Evolutionary conservation across 2,888 invertebrate genomes (phyloP).

Genomic region (Aspidiotus rigidus): DNA sequence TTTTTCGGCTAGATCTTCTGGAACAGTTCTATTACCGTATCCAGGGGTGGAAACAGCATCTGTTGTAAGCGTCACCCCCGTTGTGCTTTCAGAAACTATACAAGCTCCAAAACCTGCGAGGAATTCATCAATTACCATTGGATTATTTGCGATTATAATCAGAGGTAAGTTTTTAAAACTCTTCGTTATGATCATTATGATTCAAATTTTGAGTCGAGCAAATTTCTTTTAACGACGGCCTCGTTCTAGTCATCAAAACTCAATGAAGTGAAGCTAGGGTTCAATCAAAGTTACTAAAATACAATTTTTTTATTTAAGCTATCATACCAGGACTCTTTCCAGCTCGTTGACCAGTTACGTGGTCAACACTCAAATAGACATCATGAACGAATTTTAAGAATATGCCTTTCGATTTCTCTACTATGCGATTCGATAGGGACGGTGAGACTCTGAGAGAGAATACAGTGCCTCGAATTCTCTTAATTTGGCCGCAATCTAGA

Average conservation of each 20-base stretch:
- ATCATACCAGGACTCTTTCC: slow-evolving; percentile 68
- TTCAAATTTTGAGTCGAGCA: no score
- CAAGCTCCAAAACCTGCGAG: slow-evolving; percentile 72
- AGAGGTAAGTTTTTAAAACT: background rate
- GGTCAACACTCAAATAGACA: slow-evolving; percentile 90
- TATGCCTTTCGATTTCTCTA: slow-evolving; percentile 84
- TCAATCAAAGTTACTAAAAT: no score
- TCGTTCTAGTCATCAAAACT: no score
- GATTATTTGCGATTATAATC: background rate
- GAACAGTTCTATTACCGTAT: slow-evolving; percentile 53
- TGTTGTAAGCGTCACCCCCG: slow-evolving; percentile 56
- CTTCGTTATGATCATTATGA: background rate
- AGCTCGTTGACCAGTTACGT: slow-evolving; percentile 73
- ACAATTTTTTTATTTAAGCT: no score
- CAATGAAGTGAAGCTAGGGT: no score
- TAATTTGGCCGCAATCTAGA: slow-evolving; percentile 79
- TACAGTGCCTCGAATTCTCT: slow-evolving; percentile 83
- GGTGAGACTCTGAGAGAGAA: slow-evolving; percentile 88
- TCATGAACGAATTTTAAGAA: slow-evolving; percentile 87
- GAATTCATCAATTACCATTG: background rate
- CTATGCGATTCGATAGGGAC: slow-evolving; percentile 81
- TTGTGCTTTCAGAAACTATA: slow-evolving; percentile 82
- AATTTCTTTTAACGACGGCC: no score
- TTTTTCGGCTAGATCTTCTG: slow-evolving; percentile 82
- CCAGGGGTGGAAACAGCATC: slow-evolving; percentile 43